Conservation (phyloP, 2,797 vertebrate genomes). For the Hydrocynus forskahlii region DNA sequence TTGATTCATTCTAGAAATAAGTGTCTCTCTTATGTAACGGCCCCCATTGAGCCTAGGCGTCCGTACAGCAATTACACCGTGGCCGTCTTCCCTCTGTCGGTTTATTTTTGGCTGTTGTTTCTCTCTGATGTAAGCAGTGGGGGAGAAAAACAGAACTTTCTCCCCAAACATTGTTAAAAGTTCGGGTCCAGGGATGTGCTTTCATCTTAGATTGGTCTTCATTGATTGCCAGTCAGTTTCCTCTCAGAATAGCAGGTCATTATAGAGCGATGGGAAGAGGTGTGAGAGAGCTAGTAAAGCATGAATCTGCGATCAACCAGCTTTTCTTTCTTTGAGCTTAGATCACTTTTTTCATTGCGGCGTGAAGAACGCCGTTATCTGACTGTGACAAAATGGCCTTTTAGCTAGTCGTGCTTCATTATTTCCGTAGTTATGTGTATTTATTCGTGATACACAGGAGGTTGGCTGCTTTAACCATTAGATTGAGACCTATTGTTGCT, state of each 20-base stretch:
- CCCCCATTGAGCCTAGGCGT: background rate
- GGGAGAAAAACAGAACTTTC: background rate
- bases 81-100: background rate
- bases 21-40: constrained; percentile 9
- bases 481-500: no score
- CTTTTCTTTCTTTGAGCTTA: background rate
- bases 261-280: background rate
- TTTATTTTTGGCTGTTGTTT: constrained; percentile 5
- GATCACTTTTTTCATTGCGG: background rate
- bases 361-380: background rate
- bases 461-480: no score
- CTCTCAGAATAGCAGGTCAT: constrained; percentile 9
- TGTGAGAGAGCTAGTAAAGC: background rate
- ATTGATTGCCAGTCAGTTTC: background rate
- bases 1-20: constrained; percentile 25
- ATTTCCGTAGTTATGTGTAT: no score
- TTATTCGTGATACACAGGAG: no score
- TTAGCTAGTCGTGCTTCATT: no score
- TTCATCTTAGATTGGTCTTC: background rate
- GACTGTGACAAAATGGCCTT: background rate
- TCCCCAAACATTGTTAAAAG: constrained; percentile 9
- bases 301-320: background rate
- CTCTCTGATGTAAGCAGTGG: background rate
- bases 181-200: background rate
- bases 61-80: constrained; percentile 3